phyloP scores from a whole-genome alignment of 2,888 invertebrate species.

The Rosalia funebris region DNA sequence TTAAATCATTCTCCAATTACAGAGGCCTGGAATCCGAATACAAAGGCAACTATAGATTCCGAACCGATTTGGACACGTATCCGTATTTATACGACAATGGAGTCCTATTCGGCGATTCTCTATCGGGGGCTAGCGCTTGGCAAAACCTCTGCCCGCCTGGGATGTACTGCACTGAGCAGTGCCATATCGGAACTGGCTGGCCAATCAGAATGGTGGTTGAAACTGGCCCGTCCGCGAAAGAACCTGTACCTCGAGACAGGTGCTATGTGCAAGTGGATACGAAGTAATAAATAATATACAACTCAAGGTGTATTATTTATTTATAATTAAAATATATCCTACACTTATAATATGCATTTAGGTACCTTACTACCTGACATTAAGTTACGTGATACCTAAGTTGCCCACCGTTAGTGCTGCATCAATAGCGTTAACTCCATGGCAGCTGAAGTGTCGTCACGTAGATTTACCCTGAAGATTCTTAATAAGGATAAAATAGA shows the following conservation, averaged over 20 bases:
- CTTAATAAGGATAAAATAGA: no score
- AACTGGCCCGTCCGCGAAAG: constrained; percentile 1
- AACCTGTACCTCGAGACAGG: background rate
- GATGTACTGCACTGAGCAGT: constrained; percentile 64
- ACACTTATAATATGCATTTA: no score
- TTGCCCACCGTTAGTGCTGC: no score
- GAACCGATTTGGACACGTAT: constrained; percentile 55
- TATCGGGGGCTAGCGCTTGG: constrained; percentile 54
- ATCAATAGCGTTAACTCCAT: no score
- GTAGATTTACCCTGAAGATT: no score
- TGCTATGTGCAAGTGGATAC: background rate
- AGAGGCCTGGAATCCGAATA: constrained; percentile 59
- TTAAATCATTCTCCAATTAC: constrained; percentile 38
- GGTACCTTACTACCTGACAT: no score
- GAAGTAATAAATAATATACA: background rate
- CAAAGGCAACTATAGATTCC: constrained; percentile 52
- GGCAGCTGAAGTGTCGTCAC: no score
- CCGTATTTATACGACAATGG: constrained; percentile 54
- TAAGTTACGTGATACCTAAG: no score
- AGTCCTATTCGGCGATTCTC: constrained; percentile 51
- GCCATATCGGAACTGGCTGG: constrained; percentile 62
- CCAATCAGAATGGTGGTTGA: constrained; percentile 58
- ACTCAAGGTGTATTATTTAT: background rate
- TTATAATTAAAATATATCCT: no score
- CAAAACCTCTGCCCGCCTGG: constrained; percentile 60